Evolutionary conservation across 2,888 invertebrate species (phyloP).

Genomic region (Sphecodes monilicornis): DNA sequence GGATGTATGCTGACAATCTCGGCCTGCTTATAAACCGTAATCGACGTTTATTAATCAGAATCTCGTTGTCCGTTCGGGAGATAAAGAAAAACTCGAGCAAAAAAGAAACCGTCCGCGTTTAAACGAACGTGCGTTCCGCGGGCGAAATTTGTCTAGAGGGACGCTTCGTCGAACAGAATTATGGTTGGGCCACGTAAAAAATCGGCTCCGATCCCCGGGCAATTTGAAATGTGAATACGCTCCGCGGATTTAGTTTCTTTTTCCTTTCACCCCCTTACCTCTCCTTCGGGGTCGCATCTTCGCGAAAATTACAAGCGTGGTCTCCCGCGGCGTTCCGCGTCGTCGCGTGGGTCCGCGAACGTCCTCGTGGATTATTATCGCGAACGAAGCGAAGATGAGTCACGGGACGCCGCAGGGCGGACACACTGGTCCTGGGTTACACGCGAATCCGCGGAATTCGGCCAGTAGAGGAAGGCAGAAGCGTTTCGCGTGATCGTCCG

Average conservation of each 20-base stretch:
- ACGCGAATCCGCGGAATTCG: conserved; percentile 43
- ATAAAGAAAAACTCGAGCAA: not conserved
- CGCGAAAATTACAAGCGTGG: conserved; percentile 23
- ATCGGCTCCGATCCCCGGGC: conserved; percentile 63
- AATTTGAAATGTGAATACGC: conserved; percentile 72
- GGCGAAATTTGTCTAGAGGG: conserved; percentile 21
- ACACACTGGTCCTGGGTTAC: not conserved
- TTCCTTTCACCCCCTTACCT: not conserved
- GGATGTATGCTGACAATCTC: conserved; percentile 39
- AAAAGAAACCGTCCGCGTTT: conserved; percentile 18
- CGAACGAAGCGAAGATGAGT: not conserved
- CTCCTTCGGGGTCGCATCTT: not conserved
- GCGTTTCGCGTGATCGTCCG: conserved; percentile 55
- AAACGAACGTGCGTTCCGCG: conserved; percentile 30
- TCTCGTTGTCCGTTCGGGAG: conserved; percentile 32
- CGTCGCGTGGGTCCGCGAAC: conserved; percentile 42
- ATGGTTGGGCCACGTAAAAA: conserved; percentile 46
- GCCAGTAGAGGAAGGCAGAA: conserved; percentile 45
- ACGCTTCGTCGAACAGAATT: conserved; percentile 35
- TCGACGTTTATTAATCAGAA: conserved; percentile 60
- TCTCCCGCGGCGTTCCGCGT: conserved; percentile 20
- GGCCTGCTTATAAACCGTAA: conserved; percentile 44
- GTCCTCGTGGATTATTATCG: conserved; percentile 33
- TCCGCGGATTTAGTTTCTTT: not conserved
- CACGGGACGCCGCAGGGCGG: not conserved